Evolutionary conservation across 1,140 invertebrate genomes (phyloP).

Genomic region (Polypedilum pembai): DNA sequence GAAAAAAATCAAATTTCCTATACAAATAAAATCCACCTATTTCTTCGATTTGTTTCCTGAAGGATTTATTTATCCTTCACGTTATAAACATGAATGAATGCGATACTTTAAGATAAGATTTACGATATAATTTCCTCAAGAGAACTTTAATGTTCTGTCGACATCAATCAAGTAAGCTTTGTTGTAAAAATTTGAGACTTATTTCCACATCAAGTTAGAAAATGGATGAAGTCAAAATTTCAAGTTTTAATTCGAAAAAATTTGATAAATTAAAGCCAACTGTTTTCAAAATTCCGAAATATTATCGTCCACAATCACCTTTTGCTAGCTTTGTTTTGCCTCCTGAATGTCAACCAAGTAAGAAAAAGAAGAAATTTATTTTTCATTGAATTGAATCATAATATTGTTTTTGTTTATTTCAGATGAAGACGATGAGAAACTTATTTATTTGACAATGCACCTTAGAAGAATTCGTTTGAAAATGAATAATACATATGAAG

Average conservation of each 20-base stretch:
- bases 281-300: background rate
- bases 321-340: background rate
- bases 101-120: background rate
- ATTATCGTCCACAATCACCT: constrained; percentile 3
- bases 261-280: background rate
- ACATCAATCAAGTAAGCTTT: background rate
- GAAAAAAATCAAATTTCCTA: constrained; percentile 14
- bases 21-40: constrained; percentile 18
- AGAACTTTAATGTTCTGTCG: background rate
- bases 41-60: constrained; percentile 17
- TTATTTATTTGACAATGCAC: background rate
- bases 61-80: background rate
- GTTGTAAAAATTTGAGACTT: background rate
- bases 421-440: background rate
- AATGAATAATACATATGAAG: background rate
- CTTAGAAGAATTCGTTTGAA: background rate
- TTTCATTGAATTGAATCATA: background rate
- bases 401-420: background rate
- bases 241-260: background rate
- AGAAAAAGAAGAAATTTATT: background rate
- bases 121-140: background rate
- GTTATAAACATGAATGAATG: background rate
- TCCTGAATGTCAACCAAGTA: constrained; percentile 17
- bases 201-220: background rate
- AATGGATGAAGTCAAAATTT: background rate